phyloP scores from a whole-genome alignment of 2,797 vertebrate species.

The Amphiprion clarkii region DNA sequence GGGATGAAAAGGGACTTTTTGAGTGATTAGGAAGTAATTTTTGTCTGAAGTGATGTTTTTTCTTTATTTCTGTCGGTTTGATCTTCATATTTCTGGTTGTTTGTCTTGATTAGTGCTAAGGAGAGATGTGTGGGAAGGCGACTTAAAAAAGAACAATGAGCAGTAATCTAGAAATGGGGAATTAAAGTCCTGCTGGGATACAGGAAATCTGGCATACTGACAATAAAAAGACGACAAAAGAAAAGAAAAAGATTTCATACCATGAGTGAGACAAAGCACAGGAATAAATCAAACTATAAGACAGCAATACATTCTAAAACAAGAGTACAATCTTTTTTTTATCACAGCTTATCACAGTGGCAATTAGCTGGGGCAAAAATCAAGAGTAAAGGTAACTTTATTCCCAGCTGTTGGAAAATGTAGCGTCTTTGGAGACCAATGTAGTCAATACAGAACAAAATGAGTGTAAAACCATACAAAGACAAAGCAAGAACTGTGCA shows the following conservation, averaged over 20 bases:
- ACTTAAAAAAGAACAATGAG: not conserved
- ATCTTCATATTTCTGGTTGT: not conserved
- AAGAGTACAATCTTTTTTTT: no score
- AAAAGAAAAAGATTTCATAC: no score
- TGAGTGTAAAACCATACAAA: not conserved
- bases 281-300: no score
- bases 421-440: not conserved
- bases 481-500: not conserved
- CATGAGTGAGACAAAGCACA: no score
- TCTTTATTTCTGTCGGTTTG: not conserved
- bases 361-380: no score
- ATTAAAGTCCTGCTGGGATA: not conserved
- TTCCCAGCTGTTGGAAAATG: not conserved
- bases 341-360: no score
- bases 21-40: not conserved
- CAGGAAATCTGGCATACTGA: not conserved
- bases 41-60: not conserved
- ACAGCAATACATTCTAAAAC: no score
- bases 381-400: not conserved
- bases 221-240: no score
- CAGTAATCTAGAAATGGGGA: not conserved
- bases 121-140: not conserved
- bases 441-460: not conserved
- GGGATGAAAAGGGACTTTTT: not conserved
- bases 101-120: not conserved